Conservation (phyloP, 2,113 vertebrate species). For the Podilymbus podiceps region DNA sequence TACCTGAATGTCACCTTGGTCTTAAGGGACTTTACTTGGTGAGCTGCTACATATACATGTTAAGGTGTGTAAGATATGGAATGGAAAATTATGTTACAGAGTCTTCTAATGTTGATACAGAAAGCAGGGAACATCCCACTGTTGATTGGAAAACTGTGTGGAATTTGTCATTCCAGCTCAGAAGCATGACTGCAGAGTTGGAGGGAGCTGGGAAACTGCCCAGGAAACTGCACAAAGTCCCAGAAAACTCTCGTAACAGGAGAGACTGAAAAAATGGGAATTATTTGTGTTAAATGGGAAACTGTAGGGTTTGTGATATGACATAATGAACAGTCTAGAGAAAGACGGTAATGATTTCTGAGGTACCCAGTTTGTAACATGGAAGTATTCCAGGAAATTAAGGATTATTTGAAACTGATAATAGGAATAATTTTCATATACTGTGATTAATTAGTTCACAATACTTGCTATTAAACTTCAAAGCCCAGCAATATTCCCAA, state of each 20-base stretch:
- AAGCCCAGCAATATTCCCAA: conserved; percentile 22
- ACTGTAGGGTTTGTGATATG: not conserved
- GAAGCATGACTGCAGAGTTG: not conserved
- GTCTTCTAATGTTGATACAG: not conserved
- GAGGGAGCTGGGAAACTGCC: not conserved
- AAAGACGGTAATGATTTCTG: not conserved
- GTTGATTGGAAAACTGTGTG: not conserved
- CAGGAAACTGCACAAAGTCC: not conserved
- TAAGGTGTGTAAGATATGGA: not conserved
- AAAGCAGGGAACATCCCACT: not conserved
- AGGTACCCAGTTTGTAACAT: not conserved
- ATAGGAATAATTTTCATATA: not conserved
- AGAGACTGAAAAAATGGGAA: not conserved
- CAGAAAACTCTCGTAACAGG: not conserved
- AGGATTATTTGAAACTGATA: conserved; percentile 26
- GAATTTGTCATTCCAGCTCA: not conserved
- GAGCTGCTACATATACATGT: not conserved
- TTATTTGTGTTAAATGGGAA: not conserved
- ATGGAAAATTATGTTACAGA: not conserved
- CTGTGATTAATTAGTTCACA: not conserved
- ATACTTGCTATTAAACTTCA: conserved; percentile 11
- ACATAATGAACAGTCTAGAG: not conserved
- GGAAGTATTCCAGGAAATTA: not conserved
- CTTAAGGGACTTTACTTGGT: not conserved
- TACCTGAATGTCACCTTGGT: not conserved